phyloP scores from a whole-genome alignment of 2,888 invertebrate species.

The Matsumyia berberina region DNA sequence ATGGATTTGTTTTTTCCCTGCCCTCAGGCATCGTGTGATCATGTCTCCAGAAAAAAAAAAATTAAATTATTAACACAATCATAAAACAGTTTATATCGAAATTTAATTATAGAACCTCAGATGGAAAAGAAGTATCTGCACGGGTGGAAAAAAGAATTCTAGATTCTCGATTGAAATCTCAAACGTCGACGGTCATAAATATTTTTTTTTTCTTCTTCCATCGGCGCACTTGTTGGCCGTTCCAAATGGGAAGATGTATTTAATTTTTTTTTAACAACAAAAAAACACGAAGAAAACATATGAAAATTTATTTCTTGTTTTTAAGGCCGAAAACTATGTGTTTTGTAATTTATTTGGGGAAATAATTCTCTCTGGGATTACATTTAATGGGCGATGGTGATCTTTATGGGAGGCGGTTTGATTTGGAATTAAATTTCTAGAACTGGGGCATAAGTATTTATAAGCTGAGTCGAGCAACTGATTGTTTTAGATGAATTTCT shows the following conservation, averaged over 20 bases:
- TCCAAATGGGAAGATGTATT: neutral
- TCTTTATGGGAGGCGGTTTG: conserved; percentile 6
- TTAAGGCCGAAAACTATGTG: conserved; percentile 2
- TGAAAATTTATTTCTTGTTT: neutral
- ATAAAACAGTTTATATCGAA: conserved; percentile 52
- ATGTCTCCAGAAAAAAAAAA: conserved; percentile 18
- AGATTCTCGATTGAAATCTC: conserved; percentile 30
- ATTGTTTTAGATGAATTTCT: no score
- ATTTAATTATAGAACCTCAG: conserved; percentile 37
- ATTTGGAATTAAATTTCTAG: conserved; percentile 11
- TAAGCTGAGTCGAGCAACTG: neutral
- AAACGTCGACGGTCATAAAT: conserved; percentile 15
- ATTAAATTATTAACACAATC: conserved; percentile 52
- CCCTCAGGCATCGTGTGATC: neutral
- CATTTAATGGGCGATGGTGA: conserved; percentile 22
- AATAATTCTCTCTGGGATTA: conserved; percentile 34
- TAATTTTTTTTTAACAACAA: conserved; percentile 6
- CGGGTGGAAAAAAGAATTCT: conserved; percentile 3
- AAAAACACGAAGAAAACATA: neutral
- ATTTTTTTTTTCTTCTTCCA: neutral
- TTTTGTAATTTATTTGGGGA: conserved; percentile 33
- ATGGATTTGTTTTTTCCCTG: conserved; percentile 12
- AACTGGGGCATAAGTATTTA: neutral
- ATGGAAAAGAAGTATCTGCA: conserved; percentile 15
- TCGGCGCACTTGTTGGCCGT: conserved; percentile 36